Evolutionary conservation across 2,888 invertebrate genomes (phyloP).

Genomic region (Salticus scenicus): DNA sequence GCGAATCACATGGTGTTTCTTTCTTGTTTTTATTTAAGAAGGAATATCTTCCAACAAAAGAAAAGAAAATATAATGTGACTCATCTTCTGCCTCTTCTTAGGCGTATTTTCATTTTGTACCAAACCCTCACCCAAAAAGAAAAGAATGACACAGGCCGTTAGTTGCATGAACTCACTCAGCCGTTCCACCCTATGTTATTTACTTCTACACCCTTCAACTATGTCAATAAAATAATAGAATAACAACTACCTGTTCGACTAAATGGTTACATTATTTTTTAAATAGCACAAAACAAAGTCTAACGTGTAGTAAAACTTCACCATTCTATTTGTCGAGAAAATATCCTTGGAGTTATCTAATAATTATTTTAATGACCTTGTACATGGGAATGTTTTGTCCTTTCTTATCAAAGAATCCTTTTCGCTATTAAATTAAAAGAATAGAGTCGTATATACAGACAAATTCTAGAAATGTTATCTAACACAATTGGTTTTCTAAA

Average conservation of each 20-base stretch:
- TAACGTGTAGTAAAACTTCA: not conserved
- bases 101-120: not conserved
- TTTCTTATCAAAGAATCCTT: too few relatives aligned
- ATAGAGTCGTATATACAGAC: too few relatives aligned
- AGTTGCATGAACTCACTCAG: not conserved
- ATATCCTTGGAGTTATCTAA: not conserved
- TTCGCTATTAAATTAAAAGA: too few relatives aligned
- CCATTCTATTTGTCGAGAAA: not conserved
- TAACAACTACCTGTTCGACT: too few relatives aligned
- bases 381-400: not conserved
- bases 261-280: too few relatives aligned
- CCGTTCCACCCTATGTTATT: not conserved
- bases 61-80: not conserved
- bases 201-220: not conserved
- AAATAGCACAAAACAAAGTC: not conserved
- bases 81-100: not conserved
- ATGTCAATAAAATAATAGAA: not conserved
- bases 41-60: too few relatives aligned
- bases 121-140: not conserved
- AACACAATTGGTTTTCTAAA: too few relatives aligned
- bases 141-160: not conserved
- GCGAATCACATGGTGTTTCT: too few relatives aligned
- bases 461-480: too few relatives aligned
- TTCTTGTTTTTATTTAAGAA: too few relatives aligned
- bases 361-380: conserved; percentile 16